These are phyloP conservation scores for Uromys caudimaculatus DNA, from an alignment of 2,797 vertebrate genomes.

Conservation along the genomic window DNA sequence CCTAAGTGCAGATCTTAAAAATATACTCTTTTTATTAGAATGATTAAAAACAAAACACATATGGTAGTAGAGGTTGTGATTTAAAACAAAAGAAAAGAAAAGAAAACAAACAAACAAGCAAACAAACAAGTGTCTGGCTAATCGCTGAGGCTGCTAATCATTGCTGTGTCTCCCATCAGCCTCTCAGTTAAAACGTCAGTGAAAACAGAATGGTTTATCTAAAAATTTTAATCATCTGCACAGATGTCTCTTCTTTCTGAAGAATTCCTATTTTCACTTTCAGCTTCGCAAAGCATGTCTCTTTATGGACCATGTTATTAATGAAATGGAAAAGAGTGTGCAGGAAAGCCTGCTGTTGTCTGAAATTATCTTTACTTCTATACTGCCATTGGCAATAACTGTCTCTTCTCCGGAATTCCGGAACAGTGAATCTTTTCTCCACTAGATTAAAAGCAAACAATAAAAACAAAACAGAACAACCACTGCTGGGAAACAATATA, in stretches of 20 bases:
- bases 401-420: conserved; percentile 79
- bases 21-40: background rate
- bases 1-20: background rate
- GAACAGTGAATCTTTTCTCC: conserved; percentile 79
- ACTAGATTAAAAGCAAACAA: conserved; percentile 80
- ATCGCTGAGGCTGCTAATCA: conserved; percentile 51
- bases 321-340: conserved; percentile 83
- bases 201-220: conserved; percentile 47
- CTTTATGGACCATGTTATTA: conserved; percentile 83
- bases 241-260: conserved; percentile 78
- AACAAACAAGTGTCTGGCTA: conserved; percentile 29
- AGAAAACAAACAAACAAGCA: background rate
- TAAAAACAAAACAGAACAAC: conserved; percentile 72
- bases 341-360: conserved; percentile 81
- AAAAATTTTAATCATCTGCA: conserved; percentile 76
- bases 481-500: conserved; percentile 50
- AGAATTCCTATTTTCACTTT: conserved; percentile 74
- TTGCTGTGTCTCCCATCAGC: conserved; percentile 49
- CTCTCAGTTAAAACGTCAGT: conserved; percentile 56
- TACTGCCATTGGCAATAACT: conserved; percentile 79
- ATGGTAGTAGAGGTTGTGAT: background rate
- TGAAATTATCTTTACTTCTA: conserved; percentile 82
- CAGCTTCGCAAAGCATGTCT: conserved; percentile 78
- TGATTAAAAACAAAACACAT: background rate
- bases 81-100: background rate